Evolutionary conservation across 92 coral and sea anemone genomes (phyloP), one percentile per base, ranked within the genome.

Genomic region (Chrysogorgia sp.): DNA sequence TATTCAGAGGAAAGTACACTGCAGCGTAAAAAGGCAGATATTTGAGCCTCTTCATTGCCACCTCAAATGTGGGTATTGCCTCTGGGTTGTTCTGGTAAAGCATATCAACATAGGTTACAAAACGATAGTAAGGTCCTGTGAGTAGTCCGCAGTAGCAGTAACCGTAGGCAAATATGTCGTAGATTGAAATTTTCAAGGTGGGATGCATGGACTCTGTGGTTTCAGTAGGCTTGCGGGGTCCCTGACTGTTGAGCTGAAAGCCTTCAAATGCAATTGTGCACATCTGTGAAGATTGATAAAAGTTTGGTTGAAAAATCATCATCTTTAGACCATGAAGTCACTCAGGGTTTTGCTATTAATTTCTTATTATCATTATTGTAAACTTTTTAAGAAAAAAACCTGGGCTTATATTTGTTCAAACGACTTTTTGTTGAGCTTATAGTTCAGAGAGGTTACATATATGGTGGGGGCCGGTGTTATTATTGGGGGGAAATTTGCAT

Each of bases 101-200:
- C 79, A 92, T 88, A 64, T 93, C 97, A 71, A 86, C 84, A 68
- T 81, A 93, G 0, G 97, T 93, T 84, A 87, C 89, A 87, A 91
- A 93, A 40, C 97, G 91, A 63, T 79, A 93, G 75, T 93, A 93
- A 1, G 97, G 97, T 6, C 97, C 96, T 8, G 97, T 93, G 74
- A 92, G 86, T 10, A 93, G 85, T 20, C 97, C 97, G 69, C 92
- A 89, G 58, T 91, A 93, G 61, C 96, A 93, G 59, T 86, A 93
- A 21, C 88, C 86, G 57, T 93, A 93, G 62, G 96, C 88, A 21
- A 93, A 72, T 34, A 86, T 79, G 71, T 93, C 90, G 56, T 91
- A 93, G 55, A 93, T 80, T 3, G 93, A 86, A 4, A 92, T 90
- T 15, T 5, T 63, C 33, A 80, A 75, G 50, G 79, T 57, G 20